Percentiles rank a stretch among this genome's conserved stretches.
phyloP scores from a whole-genome alignment of 1,140 invertebrate genomes.

The Leptinotarsa undecemlineata region DNA sequence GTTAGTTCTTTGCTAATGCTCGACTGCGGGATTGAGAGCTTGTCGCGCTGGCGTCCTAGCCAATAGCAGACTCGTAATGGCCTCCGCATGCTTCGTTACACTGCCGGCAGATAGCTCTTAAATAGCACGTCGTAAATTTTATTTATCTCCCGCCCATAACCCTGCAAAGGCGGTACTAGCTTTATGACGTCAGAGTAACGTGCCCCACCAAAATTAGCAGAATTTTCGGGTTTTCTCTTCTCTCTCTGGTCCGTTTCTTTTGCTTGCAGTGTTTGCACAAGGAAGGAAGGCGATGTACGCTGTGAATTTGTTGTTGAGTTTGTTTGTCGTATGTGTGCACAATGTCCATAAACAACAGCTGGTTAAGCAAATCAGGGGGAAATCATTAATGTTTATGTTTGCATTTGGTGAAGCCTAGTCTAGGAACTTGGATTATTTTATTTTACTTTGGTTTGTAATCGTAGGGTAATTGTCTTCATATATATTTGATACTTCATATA shows the following conservation, averaged over 20 bases:
- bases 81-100: slow-evolving; percentile 56
- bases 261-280: too few species aligned
- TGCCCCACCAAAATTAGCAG: slow-evolving; percentile 37
- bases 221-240: slow-evolving; percentile 25
- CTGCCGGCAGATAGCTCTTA: slow-evolving; percentile 56
- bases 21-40: not conserved
- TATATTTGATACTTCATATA: too few species aligned
- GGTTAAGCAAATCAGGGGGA: too few species aligned
- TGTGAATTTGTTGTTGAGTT: too few species aligned
- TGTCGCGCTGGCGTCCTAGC: slow-evolving; percentile 40
- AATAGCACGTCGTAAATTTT: slow-evolving; percentile 57
- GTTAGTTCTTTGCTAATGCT: slow-evolving; percentile 8
- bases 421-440: too few species aligned
- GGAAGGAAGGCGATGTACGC: too few species aligned
- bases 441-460: too few species aligned
- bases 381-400: too few species aligned
- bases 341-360: too few species aligned
- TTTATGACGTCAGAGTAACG: slow-evolving; percentile 35
- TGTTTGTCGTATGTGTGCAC: too few species aligned
- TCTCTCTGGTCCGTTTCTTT: slow-evolving; percentile 14
- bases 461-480: too few species aligned
- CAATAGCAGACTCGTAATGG: slow-evolving; percentile 56
- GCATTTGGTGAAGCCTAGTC: too few species aligned
- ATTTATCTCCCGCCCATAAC: slow-evolving; percentile 55
- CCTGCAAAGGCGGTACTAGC: slow-evolving; percentile 49